phyloP scores from a whole-genome alignment of 1,140 invertebrate species.

The Orius insidiosus region DNA sequence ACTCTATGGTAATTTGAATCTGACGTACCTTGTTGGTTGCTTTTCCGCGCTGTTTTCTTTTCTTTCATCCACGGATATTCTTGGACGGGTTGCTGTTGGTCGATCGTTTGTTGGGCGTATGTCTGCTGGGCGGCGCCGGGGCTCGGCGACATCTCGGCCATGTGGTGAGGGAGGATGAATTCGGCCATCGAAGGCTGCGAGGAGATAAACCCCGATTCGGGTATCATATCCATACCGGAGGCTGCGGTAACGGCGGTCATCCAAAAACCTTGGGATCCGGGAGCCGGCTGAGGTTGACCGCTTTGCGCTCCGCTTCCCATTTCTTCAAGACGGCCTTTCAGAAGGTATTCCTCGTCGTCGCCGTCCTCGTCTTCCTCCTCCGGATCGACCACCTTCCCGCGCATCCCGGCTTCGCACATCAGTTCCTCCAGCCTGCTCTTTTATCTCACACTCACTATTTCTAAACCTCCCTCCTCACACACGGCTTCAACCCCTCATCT shows the following conservation, averaged over 20 bases:
- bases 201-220: slow-evolving; percentile 78
- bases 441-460: background rate
- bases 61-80: slow-evolving; percentile 97
- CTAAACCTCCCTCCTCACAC: slow-evolving; percentile 1
- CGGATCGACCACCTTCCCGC: slow-evolving; percentile 14
- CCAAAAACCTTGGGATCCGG: slow-evolving; percentile 31
- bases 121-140: slow-evolving; percentile 35
- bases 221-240: slow-evolving; percentile 25
- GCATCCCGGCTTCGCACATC: slow-evolving; percentile 16
- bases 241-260: slow-evolving; percentile 34
- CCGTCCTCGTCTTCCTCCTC: slow-evolving; percentile 19
- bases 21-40: slow-evolving; percentile 67
- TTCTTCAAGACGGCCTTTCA: background rate
- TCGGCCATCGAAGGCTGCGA: slow-evolving; percentile 85
- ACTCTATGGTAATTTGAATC: too few species aligned
- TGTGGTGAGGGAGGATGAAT: slow-evolving; percentile 63
- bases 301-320: slow-evolving; percentile 3
- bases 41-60: slow-evolving; percentile 85
- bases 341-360: slow-evolving; percentile 15
- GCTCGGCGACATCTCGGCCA: slow-evolving; percentile 35
- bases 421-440: slow-evolving; percentile 13
- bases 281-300: slow-evolving; percentile 10
- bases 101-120: slow-evolving; percentile 28
- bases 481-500: background rate
- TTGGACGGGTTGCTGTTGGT: slow-evolving; percentile 55